A percentile compares a stretch with the other conserved stretches of the same genome.
phyloP scores from a whole-genome alignment of 1,140 invertebrate species.

The Drosophila truncata region DNA sequence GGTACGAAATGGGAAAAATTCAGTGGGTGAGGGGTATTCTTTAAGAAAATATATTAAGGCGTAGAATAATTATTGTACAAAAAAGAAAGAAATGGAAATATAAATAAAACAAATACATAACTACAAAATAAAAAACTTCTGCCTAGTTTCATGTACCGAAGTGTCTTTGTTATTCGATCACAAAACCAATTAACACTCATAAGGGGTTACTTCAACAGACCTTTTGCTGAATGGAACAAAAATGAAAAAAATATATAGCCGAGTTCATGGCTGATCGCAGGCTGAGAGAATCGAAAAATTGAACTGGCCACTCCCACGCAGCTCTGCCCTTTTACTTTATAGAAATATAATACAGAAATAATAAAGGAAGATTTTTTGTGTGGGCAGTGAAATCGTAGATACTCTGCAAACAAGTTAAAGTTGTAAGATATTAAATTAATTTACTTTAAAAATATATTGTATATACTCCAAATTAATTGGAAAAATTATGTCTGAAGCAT shows the following conservation, averaged over 20 bases:
- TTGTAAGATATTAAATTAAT: neutral
- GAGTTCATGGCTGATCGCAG: conserved; percentile 68
- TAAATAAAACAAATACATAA: too few species aligned
- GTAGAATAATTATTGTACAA: too few species aligned
- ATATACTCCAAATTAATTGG: too few species aligned
- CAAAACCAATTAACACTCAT: neutral
- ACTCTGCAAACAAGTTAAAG: neutral
- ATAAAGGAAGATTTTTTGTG: neutral
- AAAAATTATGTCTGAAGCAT: neutral
- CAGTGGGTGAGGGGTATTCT: conserved; percentile 12
- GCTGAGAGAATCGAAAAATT: conserved; percentile 11
- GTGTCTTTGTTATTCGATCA: neutral
- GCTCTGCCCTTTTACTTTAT: conserved; percentile 51
- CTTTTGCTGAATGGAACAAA: neutral
- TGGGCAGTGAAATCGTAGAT: too few species aligned
- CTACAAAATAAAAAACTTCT: neutral
- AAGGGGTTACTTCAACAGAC: neutral
- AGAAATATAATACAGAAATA: conserved; percentile 9
- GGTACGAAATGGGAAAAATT: neutral
- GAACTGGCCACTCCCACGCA: conserved; percentile 67
- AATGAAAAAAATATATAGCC: conserved; percentile 4
- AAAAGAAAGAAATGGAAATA: too few species aligned
- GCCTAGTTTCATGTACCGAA: neutral
- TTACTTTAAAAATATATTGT: neutral
- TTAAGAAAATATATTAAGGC: neutral